Conservation (phyloP, 2,113 vertebrate genomes). For the Lagenorhynchus albirostris region DNA sequence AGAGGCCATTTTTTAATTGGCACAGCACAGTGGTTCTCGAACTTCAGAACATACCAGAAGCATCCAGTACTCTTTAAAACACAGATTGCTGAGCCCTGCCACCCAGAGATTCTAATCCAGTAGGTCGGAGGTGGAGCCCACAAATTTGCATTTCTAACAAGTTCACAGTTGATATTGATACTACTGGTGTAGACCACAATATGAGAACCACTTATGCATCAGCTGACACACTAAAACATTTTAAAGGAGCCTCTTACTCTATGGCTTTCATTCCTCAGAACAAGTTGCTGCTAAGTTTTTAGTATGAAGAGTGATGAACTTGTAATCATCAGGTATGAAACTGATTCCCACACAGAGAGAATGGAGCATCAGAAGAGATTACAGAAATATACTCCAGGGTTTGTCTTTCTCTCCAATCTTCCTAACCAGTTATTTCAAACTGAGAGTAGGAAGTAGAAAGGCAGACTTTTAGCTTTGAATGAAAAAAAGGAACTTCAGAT, state of each 20-base stretch:
- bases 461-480: background rate
- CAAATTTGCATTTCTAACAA: background rate
- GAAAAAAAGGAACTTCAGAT: background rate
- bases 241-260: background rate
- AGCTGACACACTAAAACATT: background rate
- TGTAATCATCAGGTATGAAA: background rate
- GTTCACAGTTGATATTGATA: background rate
- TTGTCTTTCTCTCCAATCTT: background rate
- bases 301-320: background rate
- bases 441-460: background rate
- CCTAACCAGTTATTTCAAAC: background rate
- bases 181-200: background rate
- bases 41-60: background rate
- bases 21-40: background rate
- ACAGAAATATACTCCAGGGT: background rate
- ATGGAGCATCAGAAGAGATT: background rate
- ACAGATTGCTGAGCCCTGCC: background rate
- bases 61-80: background rate
- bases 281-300: background rate
- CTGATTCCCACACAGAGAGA: background rate
- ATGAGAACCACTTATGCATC: background rate
- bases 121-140: background rate
- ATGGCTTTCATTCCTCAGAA: background rate
- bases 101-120: background rate
- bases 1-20: background rate